Base-by-base conservation (phyloP, 2,797 vertebrate genomes). In the Hyperoplus immaculatus region DNA sequence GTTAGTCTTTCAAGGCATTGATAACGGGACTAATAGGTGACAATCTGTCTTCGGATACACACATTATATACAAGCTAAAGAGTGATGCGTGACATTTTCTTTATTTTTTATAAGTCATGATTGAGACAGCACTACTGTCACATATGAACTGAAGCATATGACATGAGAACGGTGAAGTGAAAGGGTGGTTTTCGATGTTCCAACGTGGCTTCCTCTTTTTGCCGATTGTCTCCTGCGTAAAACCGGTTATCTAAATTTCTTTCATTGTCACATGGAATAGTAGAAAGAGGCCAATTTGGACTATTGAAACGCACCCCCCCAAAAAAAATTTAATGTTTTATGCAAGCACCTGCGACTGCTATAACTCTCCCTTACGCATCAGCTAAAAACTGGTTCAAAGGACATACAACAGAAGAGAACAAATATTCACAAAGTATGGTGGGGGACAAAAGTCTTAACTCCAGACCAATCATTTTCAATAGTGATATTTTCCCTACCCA, bases 391-490 rank as follows among this genome's bases (percentile, higher is more conserved):
- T 82, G 82, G 59, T 85, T 93, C 63, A 90, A 89, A 95, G 70
- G 89, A 95, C 92, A 90, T 69, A 91, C 83, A 90, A 95, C 89
- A 91, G 72, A 93, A 93, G 81, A 94, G 87, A 93, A 95, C 89
- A 90, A 93, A 93, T 87, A 92, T 93, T 94, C 94, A 95, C 95
- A 94, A 29, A 94, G 89, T 89, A 95, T 94, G 91, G 29, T 3
- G 29, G 94, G 90, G 86, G 92, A 94, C 92, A 88, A 78, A 91
- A 88, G 74, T 89, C 77, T 84, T 21, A 36, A 86, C 83, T 88
- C 75, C 73, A 89, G 61, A 84, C 78, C 88, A 75, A 68, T 67
- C 29, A 75, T 87, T 88, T 62, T 57, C 77, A 71, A 72, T 73
- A 84, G 77, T 78, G 74, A 89, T 80, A 61, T 63, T 56, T 46